These are phyloP conservation scores for Cricetomys ansorgei DNA, from an alignment of 2,113 vertebrate species.

Conservation along the genomic window DNA sequence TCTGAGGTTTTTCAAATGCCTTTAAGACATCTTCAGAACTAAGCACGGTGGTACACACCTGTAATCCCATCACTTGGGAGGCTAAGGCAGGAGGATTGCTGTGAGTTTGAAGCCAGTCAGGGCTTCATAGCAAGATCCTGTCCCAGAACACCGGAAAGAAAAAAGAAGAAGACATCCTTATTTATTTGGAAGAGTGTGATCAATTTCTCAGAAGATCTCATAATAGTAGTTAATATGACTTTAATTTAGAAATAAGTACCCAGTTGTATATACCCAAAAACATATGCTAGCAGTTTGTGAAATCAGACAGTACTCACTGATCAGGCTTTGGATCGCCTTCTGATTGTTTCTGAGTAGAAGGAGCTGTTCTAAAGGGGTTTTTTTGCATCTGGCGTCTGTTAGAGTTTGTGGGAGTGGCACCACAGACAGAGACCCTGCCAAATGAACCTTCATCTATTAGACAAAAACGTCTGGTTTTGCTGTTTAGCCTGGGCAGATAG, in stretches of 20 bases:
- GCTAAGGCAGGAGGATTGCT: neutral
- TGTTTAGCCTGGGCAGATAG: slow-evolving; percentile 62
- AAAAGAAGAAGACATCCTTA: slow-evolving; percentile 44
- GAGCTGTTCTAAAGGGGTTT: slow-evolving; percentile 50
- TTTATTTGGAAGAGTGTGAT: slow-evolving; percentile 71
- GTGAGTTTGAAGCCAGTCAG: neutral
- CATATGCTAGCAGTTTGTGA: neutral
- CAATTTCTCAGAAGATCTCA: slow-evolving; percentile 72
- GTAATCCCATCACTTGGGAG: neutral
- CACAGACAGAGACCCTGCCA: slow-evolving; percentile 68
- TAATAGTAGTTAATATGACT: slow-evolving; percentile 55
- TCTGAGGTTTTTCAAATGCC: slow-evolving; percentile 49
- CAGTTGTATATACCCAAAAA: slow-evolving; percentile 38
- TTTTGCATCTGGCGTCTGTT: slow-evolving; percentile 46
- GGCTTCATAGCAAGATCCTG: neutral
- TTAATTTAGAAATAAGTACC: slow-evolving; percentile 54
- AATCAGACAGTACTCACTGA: neutral
- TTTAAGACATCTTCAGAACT: slow-evolving; percentile 47
- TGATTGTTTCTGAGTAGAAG: slow-evolving; percentile 22
- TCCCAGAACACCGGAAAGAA: neutral
- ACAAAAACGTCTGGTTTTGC: slow-evolving; percentile 74
- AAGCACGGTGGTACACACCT: neutral
- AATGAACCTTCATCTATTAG: slow-evolving; percentile 62
- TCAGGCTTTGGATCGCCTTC: slow-evolving; percentile 1
- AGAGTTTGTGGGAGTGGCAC: slow-evolving; percentile 65